Percentiles rank a stretch among this genome's conserved stretches.
phyloP scores from a whole-genome alignment of 2,888 invertebrate species.

The Cheilosia variabilis region DNA sequence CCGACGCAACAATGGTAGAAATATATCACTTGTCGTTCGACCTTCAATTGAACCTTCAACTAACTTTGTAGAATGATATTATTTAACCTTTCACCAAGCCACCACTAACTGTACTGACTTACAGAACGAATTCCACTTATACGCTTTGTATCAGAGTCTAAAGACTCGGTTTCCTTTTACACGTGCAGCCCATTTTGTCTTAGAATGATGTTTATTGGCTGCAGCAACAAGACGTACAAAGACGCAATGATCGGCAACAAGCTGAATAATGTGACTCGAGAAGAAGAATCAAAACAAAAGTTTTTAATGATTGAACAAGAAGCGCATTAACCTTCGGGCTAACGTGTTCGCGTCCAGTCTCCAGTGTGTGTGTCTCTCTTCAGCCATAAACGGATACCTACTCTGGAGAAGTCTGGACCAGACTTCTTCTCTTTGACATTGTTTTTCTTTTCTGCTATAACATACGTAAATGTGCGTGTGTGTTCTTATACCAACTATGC shows the following conservation, averaged over 20 bases:
- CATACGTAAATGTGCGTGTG: background rate
- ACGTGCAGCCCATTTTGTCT: slow-evolving; percentile 12
- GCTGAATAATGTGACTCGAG: slow-evolving; percentile 1
- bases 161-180: background rate
- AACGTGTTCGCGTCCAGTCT: slow-evolving; percentile 17
- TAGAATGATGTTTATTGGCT: slow-evolving; percentile 15
- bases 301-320: slow-evolving; percentile 57
- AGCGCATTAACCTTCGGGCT: slow-evolving; percentile 61
- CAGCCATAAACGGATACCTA: slow-evolving; percentile 26
- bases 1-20: no score
- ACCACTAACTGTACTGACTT: no score
- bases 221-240: background rate
- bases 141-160: no score
- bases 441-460: background rate
- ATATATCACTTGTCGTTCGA: no score
- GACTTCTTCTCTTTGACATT: slow-evolving; percentile 11
- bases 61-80: no score
- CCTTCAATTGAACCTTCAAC: no score
- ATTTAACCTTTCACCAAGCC: no score
- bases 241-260: slow-evolving; percentile 27
- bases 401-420: background rate
- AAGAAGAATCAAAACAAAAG: slow-evolving; percentile 50
- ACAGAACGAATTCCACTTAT: no score
- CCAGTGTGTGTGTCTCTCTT: background rate
- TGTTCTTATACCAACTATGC: background rate